Base-by-base conservation (phyloP, 2,888 invertebrate species). In the Mesopsocus fuscifrons region DNA sequence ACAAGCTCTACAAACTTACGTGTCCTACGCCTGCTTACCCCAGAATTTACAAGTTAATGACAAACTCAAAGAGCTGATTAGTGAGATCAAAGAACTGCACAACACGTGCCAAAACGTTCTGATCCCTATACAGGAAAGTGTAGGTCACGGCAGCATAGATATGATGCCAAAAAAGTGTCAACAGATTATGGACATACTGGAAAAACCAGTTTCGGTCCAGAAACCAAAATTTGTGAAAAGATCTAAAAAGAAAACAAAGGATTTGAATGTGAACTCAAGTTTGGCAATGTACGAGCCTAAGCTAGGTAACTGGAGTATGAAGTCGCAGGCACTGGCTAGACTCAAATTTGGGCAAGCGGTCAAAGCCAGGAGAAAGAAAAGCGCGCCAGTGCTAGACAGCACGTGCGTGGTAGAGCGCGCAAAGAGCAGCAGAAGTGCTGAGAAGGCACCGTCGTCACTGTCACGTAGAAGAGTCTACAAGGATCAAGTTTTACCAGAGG, bases 1-100 rank as follows among this genome's bases (percentile, higher is more conserved):
- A 20, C 38, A 38, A 38, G 38, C 20, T 18, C n/a, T 38, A 13
- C 17, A 15, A 38, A 20, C 17, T 20, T 38, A 38, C 11, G n/a
- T 11, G 3, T n/a, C 17, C 21, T 38, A 38, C 18, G 21, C 20
- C 18, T 18, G 18, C n/a, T 4, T 20, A 3, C 38, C 20, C 5
- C 17, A 20, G 20, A 38, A 20, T 6, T 13, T 21, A 6, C 20
- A 38, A 3, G 38, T 20, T 11, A 17, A 16, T 3, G 38, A 38
- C 15, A 38, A 38, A 38, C 17, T 38, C 4, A 18, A 15, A 20
- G 20, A 18, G 20, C 20, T 38, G 20, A 15, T 38, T 5, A 5
- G 13, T 5, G 13, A n/a, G 18, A 5, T 38, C 4, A 38, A 18
- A 17, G 38, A 38, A 6, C 16, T 38, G n/a, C 21, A 20, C 21